Conservation (phyloP, 2,888 invertebrate genomes). For the Melieria crassipennis region DNA sequence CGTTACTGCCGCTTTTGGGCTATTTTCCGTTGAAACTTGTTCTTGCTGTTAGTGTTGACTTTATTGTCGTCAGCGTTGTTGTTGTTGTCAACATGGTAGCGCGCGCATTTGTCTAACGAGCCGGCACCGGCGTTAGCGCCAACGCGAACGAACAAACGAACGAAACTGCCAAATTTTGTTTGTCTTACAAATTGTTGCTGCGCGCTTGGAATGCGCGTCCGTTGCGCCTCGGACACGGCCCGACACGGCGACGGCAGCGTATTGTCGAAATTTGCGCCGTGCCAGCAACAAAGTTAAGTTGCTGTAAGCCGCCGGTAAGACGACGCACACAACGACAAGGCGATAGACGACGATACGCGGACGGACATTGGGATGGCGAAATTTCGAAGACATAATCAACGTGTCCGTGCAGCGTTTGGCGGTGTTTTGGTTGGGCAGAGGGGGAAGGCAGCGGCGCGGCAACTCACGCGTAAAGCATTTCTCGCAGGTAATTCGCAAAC, state of each 20-base stretch:
- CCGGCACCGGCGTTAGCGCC: background rate
- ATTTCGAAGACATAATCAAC: slow-evolving; percentile 1
- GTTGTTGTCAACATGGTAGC: background rate
- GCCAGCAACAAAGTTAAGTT: too few relatives aligned
- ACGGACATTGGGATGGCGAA: slow-evolving; percentile 18
- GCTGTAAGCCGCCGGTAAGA: too few relatives aligned
- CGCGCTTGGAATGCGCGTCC: background rate
- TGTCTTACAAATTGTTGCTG: slow-evolving; percentile 38
- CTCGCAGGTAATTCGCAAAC: slow-evolving; percentile 39
- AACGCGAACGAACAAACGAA: slow-evolving; percentile 2
- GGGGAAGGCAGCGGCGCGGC: background rate
- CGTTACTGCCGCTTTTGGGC: background rate
- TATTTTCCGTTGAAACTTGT: slow-evolving; percentile 1
- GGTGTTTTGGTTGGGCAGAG: background rate
- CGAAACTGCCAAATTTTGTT: slow-evolving; percentile 32
- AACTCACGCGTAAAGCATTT: slow-evolving; percentile 31
- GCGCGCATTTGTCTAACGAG: background rate
- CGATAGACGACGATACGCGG: too few relatives aligned
- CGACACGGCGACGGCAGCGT: background rate
- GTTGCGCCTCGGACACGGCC: background rate
- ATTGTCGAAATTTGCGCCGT: too few relatives aligned
- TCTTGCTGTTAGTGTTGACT: background rate
- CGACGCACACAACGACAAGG: too few relatives aligned
- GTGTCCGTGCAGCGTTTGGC: background rate
- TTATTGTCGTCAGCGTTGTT: background rate